Conservation (phyloP, 2,888 invertebrate genomes). For the Cataglyphis altisquamis region DNA sequence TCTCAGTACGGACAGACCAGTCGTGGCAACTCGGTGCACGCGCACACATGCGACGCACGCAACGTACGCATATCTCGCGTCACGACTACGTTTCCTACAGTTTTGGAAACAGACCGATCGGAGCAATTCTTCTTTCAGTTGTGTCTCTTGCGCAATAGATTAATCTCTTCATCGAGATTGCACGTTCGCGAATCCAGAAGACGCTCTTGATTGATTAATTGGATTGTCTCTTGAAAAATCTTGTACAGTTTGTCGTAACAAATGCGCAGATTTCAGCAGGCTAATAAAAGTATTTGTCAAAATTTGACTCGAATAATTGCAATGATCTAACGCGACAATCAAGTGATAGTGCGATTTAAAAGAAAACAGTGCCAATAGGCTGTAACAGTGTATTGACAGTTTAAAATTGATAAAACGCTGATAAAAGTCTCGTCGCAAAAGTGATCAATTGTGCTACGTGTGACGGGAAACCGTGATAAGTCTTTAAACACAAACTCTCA, state of each 20-base stretch:
- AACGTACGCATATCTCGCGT: slow-evolving; percentile 66
- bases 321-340: background rate
- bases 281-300: background rate
- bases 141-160: background rate
- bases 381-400: background rate
- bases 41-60: slow-evolving; percentile 52
- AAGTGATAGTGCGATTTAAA: slow-evolving; percentile 31
- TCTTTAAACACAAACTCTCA: slow-evolving; percentile 3
- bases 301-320: slow-evolving; percentile 5
- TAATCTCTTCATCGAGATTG: background rate
- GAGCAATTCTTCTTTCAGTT: slow-evolving; percentile 12
- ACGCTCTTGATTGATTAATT: background rate
- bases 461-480: slow-evolving; percentile 8
- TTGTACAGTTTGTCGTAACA: background rate
- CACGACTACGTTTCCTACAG: slow-evolving; percentile 30
- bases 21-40: slow-evolving; percentile 80
- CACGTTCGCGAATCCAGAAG: background rate
- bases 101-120: background rate
- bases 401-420: background rate
- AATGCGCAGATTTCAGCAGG: background rate
- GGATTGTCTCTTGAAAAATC: background rate
- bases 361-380: slow-evolving; percentile 26
- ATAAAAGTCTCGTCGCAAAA: background rate
- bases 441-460: slow-evolving; percentile 21
- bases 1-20: slow-evolving; percentile 77